phyloP scores from a whole-genome alignment of 2,113 vertebrate species.

The Pelvicachromis taeniatus region DNA sequence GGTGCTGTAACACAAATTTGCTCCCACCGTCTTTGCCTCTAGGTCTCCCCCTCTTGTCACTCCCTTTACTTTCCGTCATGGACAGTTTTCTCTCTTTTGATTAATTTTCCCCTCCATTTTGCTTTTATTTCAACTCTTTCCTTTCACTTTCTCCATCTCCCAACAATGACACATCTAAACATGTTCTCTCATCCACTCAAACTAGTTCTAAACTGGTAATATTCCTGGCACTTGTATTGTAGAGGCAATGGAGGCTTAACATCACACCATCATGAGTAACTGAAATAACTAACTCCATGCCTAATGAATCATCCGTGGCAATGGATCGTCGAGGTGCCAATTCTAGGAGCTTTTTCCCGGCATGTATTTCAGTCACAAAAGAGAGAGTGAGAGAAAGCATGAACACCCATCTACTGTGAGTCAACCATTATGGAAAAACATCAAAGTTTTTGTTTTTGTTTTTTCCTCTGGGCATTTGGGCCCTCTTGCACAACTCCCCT shows the following conservation, averaged over 20 bases:
- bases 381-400: background rate
- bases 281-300: constrained; percentile 41
- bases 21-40: background rate
- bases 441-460: background rate
- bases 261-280: constrained; percentile 39
- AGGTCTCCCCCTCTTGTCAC: background rate
- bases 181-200: background rate
- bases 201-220: constrained; percentile 4
- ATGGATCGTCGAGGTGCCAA: constrained; percentile 24
- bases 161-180: background rate
- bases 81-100: background rate
- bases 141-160: background rate
- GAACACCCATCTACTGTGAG: constrained; percentile 32
- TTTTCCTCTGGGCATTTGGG: background rate
- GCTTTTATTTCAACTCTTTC: background rate
- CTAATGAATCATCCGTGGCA: constrained; percentile 57
- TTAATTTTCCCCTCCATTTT: background rate
- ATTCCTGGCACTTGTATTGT: constrained; percentile 1
- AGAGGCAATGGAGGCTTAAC: background rate
- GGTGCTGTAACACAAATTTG: constrained; percentile 5
- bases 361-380: constrained; percentile 15
- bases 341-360: constrained; percentile 53
- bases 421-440: constrained; percentile 51
- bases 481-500: constrained; percentile 29
- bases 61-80: background rate